Percentiles rank a stretch among this genome's conserved stretches.
These are phyloP conservation scores for Conus betulinus DNA, from an alignment of 1,140 invertebrate genomes.

Conservation along the genomic window DNA sequence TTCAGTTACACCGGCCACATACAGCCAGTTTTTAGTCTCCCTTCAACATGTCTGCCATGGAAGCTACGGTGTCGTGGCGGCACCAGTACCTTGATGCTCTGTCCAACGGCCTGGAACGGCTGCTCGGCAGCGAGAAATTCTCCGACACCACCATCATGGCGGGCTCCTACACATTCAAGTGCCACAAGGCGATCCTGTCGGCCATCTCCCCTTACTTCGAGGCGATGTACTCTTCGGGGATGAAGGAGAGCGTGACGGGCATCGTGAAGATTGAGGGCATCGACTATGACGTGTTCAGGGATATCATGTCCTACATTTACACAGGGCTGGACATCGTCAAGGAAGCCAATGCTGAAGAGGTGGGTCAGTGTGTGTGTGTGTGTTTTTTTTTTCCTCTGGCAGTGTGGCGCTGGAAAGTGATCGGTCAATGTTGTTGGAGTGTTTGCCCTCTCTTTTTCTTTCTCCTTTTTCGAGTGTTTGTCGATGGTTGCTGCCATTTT, in stretches of 20 bases:
- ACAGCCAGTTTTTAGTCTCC: neutral
- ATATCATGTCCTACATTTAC: conserved; percentile 65
- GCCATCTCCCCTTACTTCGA: conserved; percentile 68
- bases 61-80: conserved; percentile 43
- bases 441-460: too few species aligned
- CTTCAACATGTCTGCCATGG: conserved; percentile 32
- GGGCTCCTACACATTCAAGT: conserved; percentile 55
- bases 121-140: conserved; percentile 56
- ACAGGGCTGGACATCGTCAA: conserved; percentile 59
- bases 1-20: too few species aligned
- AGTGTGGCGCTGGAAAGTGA: too few species aligned
- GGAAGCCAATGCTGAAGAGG: conserved; percentile 62
- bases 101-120: conserved; percentile 57
- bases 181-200: conserved; percentile 66
- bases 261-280: conserved; percentile 67
- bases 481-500: too few species aligned
- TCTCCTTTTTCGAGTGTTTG: too few species aligned
- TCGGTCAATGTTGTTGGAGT: too few species aligned
- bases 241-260: conserved; percentile 67
- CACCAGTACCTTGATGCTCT: conserved; percentile 61
- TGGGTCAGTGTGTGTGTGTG: neutral
- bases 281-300: conserved; percentile 59
- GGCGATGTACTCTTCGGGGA: conserved; percentile 69
- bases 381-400: too few species aligned
- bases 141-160: conserved; percentile 63